A percentile compares a stretch with the other conserved stretches of the same genome.
Conservation (phyloP, 2,888 invertebrate species). For the Eupithecia insigniata region DNA sequence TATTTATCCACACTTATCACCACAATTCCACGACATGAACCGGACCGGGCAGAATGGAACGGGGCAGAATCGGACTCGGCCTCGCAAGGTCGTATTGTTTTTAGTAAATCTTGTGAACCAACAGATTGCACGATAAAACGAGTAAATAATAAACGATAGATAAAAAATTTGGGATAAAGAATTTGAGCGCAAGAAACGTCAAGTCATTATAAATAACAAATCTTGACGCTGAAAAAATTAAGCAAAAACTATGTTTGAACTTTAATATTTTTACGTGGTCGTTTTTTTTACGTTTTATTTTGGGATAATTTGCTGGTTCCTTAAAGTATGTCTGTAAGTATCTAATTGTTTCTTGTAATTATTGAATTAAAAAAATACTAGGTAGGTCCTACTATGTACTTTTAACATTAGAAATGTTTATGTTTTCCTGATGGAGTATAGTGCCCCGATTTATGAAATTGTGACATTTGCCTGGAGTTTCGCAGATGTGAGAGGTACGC, state of each 20-base stretch:
- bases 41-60: background rate
- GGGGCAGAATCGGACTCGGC: background rate
- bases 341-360: background rate
- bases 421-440: too few relatives aligned
- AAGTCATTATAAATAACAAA: background rate
- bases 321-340: background rate
- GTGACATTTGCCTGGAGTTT: too few relatives aligned
- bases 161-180: background rate
- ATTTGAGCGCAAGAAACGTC: background rate
- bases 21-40: background rate
- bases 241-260: background rate
- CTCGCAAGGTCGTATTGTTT: background rate
- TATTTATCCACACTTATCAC: too few relatives aligned
- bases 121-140: background rate
- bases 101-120: background rate
- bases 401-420: too few relatives aligned
- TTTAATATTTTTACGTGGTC: background rate
- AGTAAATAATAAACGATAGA: conserved; percentile 1
- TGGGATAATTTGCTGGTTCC: background rate
- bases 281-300: background rate
- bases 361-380: background rate
- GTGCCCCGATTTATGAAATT: too few relatives aligned
- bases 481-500: too few relatives aligned
- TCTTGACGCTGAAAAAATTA: background rate
- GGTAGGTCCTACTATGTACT: too few relatives aligned